Evolutionary conservation across 2,888 invertebrate species (phyloP).

Genomic region (Lathronympha strigana): DNA sequence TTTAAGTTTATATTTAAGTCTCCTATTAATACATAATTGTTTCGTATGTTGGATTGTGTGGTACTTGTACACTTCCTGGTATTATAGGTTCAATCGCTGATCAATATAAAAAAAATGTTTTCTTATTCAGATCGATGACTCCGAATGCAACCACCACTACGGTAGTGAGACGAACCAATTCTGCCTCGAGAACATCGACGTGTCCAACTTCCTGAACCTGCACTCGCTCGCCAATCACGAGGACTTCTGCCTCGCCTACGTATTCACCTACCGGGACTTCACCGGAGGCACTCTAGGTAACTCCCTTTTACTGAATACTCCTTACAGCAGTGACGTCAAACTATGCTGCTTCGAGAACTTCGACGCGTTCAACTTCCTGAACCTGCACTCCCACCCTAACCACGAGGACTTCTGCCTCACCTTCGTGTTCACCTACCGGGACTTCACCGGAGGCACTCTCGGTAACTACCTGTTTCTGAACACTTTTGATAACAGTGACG

Average conservation of each 20-base stretch:
- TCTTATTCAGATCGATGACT: slow-evolving; percentile 93
- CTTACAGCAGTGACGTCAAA: not conserved
- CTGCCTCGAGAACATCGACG: slow-evolving; percentile 98
- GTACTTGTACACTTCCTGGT: not conserved
- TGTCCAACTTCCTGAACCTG: slow-evolving; percentile 98
- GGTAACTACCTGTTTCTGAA: no score
- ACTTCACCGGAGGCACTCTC: no score
- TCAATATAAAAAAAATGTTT: not conserved
- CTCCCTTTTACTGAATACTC: not conserved
- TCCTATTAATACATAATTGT: no score
- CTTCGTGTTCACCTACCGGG: no score
- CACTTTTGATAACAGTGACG: no score
- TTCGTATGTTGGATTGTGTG: no score
- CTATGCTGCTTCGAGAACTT: not conserved
- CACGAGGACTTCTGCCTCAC: no score
- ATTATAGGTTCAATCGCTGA: not conserved
- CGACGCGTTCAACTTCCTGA: no score
- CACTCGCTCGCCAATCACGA: slow-evolving; percentile 99
- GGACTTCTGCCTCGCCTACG: slow-evolving; percentile 99
- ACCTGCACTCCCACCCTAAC: no score
- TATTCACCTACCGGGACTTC: slow-evolving; percentile 99
- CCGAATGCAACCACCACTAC: slow-evolving; percentile 86
- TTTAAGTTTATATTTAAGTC: no score
- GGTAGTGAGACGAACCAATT: slow-evolving; percentile 91
- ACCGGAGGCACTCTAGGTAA: slow-evolving; percentile 95